These are phyloP conservation scores for human DNA, from an alignment of 2,113 vertebrate genomes.

Conservation along the genomic window DNA sequence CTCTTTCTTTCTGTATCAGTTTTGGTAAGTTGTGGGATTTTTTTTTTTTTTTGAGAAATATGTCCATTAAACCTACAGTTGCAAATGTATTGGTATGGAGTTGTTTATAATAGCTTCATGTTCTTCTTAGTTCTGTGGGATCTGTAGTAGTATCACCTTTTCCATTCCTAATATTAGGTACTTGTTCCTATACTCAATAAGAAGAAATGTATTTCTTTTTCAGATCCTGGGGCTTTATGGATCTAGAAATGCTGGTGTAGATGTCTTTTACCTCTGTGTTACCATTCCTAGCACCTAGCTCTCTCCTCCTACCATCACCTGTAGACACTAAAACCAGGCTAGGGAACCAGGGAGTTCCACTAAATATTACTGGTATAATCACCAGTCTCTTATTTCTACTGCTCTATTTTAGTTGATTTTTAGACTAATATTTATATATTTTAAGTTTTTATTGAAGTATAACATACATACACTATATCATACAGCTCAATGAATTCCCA, in stretches of 20 bases:
- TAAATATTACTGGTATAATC: background rate
- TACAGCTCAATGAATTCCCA: background rate
- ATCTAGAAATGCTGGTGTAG: background rate
- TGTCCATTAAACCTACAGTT: background rate
- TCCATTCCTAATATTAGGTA: background rate
- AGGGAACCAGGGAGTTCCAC: background rate
- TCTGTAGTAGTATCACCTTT: background rate
- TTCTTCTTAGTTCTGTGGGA: background rate
- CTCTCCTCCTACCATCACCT: background rate
- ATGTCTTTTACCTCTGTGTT: background rate
- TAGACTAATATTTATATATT: background rate
- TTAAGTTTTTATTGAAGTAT: background rate
- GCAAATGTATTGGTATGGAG: background rate
- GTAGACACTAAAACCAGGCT: background rate
- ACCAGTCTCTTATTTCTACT: background rate
- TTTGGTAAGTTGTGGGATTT: background rate
- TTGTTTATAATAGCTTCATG: background rate
- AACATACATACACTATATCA: background rate
- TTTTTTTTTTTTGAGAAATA: background rate
- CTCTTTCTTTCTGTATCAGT: background rate
- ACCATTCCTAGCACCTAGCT: background rate
- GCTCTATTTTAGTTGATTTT: background rate
- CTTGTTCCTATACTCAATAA: background rate
- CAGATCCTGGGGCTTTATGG: background rate
- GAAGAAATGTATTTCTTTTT: background rate